These are phyloP conservation scores for Sorex araneus DNA, from an alignment of 2,113 vertebrate genomes.

Conservation along the genomic window DNA sequence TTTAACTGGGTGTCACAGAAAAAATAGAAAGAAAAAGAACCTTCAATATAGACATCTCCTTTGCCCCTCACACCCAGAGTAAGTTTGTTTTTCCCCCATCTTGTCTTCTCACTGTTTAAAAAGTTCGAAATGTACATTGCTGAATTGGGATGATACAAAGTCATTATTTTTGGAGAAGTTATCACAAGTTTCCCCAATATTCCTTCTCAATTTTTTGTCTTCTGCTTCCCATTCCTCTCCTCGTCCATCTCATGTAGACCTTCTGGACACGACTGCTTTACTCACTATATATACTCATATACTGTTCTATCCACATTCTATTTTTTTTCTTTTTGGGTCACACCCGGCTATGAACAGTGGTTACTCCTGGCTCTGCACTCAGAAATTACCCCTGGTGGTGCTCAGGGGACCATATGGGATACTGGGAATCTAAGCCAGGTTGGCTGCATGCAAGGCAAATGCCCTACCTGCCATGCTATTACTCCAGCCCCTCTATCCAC, in stretches of 20 bases:
- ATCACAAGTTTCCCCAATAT: background rate
- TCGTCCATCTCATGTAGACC: background rate
- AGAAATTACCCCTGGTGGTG: too few relatives aligned
- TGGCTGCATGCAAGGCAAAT: too few relatives aligned
- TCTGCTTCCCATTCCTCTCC: background rate
- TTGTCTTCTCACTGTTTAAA: background rate
- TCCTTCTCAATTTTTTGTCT: background rate
- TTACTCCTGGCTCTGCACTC: too few relatives aligned
- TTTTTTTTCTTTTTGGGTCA: background rate
- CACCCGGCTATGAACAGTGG: too few relatives aligned
- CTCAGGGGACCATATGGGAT: too few relatives aligned
- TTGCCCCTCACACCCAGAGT: background rate
- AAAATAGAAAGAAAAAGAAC: background rate
- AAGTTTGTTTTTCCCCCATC: slow-evolving; percentile 17
- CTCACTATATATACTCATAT: background rate
- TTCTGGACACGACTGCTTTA: background rate
- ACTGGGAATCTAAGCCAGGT: too few relatives aligned
- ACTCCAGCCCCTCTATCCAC: too few relatives aligned
- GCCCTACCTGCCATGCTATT: too few relatives aligned
- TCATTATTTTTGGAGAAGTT: background rate
- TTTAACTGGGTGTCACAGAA: background rate
- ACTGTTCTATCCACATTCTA: background rate
- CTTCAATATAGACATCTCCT: background rate
- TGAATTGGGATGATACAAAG: background rate
- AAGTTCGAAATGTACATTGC: background rate